These are phyloP conservation scores for Origma solitaria DNA, from an alignment of 2,113 vertebrate genomes.

Conservation along the genomic window DNA sequence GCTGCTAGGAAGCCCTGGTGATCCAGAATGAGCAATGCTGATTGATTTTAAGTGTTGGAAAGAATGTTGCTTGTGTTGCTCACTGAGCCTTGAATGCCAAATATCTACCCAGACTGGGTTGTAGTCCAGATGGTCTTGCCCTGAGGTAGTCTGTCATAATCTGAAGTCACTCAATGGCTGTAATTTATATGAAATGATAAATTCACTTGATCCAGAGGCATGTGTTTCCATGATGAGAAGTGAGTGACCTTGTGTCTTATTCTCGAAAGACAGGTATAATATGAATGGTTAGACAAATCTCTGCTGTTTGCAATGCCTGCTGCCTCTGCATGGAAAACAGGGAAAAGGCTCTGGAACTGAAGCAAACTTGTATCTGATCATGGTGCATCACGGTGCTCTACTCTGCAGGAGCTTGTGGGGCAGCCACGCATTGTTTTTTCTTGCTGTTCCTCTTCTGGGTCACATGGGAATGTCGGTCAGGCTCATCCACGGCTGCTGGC, in stretches of 20 bases:
- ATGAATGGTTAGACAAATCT: not conserved
- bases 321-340: not conserved
- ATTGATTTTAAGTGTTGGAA: not conserved
- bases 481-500: not conserved
- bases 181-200: not conserved
- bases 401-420: not conserved
- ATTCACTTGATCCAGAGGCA: not conserved
- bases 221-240: not conserved
- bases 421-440: rapidly evolving
- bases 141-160: not conserved
- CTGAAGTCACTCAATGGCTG: not conserved
- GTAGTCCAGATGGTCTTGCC: not conserved
- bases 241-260: not conserved
- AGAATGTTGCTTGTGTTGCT: not conserved
- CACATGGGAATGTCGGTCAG: not conserved
- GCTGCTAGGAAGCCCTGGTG: not conserved
- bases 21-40: not conserved
- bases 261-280: not conserved
- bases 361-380: not conserved
- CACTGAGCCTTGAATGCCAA: not conserved
- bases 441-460: not conserved
- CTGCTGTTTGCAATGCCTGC: not conserved
- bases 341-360: not conserved
- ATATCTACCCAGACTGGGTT: not conserved
- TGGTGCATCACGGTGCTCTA: not conserved